Percentiles rank a stretch among this genome's conserved stretches.
These are phyloP conservation scores for Irena cyanogastra DNA, from an alignment of 2,113 vertebrate species.

Conservation along the genomic window DNA sequence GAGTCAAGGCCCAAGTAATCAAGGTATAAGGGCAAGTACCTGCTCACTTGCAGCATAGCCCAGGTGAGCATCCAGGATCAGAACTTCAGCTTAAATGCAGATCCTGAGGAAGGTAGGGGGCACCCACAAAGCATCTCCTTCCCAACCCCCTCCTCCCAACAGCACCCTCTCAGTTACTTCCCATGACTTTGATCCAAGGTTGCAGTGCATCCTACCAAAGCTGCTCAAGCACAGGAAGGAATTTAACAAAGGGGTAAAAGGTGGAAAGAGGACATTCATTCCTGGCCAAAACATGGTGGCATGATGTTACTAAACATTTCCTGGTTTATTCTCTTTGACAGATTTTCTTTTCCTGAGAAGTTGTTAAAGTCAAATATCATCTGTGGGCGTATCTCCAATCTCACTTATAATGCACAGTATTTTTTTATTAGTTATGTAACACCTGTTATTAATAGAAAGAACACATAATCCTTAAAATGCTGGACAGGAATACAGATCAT, in stretches of 20 bases:
- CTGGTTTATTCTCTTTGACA: background rate
- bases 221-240: background rate
- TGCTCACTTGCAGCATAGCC: background rate
- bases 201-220: background rate
- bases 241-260: background rate
- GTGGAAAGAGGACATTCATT: background rate
- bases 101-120: background rate
- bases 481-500: background rate
- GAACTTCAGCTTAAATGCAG: background rate
- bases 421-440: background rate
- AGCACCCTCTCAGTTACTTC: background rate
- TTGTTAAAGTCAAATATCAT: background rate
- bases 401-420: background rate
- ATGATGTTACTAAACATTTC: background rate
- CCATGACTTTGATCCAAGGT: background rate
- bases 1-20: background rate
- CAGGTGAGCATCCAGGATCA: background rate
- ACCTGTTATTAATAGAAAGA: background rate
- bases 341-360: background rate
- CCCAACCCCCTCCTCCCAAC: fast-evolving
- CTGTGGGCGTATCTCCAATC: background rate
- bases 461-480: background rate
- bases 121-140: fast-evolving
- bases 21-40: background rate
- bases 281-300: background rate